Conservation (phyloP, 2,113 vertebrate genomes). For the Corvus hawaiiensis region DNA sequence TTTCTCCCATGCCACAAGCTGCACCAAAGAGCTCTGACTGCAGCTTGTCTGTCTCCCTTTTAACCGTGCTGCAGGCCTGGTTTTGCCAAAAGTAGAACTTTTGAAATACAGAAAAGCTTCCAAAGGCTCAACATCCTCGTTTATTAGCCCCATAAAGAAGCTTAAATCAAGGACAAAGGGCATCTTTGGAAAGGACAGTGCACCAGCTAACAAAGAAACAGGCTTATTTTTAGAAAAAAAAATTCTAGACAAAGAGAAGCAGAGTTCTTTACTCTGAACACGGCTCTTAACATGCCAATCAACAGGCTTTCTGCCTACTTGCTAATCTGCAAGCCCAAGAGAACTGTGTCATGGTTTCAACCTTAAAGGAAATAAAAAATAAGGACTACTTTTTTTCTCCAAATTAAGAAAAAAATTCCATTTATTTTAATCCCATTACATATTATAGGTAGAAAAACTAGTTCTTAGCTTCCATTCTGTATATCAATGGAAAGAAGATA, state of each 20-base stretch:
- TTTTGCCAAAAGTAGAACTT: background rate
- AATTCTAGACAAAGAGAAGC: background rate
- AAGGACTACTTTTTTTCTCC: background rate
- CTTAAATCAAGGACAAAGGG: background rate
- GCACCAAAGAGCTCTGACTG: background rate
- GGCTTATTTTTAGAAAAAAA: background rate
- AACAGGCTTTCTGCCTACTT: background rate
- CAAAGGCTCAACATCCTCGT: background rate
- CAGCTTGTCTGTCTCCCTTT: background rate
- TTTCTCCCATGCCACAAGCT: background rate
- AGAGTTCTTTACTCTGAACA: background rate
- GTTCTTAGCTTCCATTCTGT: background rate
- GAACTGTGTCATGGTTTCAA: background rate
- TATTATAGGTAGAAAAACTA: background rate
- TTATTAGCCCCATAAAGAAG: background rate
- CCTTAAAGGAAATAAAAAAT: background rate
- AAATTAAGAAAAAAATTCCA: background rate
- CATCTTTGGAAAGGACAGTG: background rate
- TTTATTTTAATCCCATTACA: background rate
- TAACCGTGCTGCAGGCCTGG: background rate
- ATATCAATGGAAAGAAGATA: background rate
- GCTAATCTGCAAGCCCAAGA: background rate
- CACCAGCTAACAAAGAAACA: background rate
- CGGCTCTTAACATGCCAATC: background rate
- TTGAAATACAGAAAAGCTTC: background rate